phyloP scores from a whole-genome alignment of 92 coral and sea anemone species.

The Anthopleura xanthogrammica region DNA sequence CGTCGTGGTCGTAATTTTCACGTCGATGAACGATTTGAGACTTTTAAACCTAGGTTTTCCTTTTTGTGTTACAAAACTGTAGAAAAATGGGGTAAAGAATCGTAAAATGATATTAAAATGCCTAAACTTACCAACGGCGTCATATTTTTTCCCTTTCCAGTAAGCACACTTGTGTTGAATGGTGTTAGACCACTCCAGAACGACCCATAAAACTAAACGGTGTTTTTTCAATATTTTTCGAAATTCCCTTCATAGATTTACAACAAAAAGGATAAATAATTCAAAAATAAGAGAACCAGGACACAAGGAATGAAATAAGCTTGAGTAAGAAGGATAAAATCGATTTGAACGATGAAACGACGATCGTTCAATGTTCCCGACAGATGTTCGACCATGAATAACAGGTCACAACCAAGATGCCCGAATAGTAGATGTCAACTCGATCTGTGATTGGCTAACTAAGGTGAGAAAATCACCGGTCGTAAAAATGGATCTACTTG shows the following conservation, averaged over 20 bases:
- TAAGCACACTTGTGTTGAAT: not conserved
- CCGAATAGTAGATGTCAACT: conserved; percentile 3
- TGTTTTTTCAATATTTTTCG: not conserved
- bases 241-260: not conserved
- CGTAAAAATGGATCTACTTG: not conserved
- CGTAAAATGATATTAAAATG: not conserved
- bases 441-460: conserved; percentile 22
- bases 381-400: conserved; percentile 12
- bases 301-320: not conserved
- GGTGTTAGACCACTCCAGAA: not conserved
- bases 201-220: not conserved
- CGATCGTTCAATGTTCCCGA: not conserved
- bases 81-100: not conserved
- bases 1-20: not conserved
- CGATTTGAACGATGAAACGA: not conserved
- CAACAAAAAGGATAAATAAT: not conserved
- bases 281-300: not conserved
- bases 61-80: not conserved
- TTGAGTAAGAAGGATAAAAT: not conserved
- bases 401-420: not conserved
- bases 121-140: not conserved
- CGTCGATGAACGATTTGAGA: not conserved
- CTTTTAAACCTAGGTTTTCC: not conserved
- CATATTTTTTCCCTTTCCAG: not conserved
- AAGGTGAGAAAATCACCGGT: conserved; percentile 38